Percentiles rank a stretch among this genome's conserved stretches.
Evolutionary conservation across 2,888 invertebrate species (phyloP).

Genomic region (Phytoseiulus persimilis): DNA sequence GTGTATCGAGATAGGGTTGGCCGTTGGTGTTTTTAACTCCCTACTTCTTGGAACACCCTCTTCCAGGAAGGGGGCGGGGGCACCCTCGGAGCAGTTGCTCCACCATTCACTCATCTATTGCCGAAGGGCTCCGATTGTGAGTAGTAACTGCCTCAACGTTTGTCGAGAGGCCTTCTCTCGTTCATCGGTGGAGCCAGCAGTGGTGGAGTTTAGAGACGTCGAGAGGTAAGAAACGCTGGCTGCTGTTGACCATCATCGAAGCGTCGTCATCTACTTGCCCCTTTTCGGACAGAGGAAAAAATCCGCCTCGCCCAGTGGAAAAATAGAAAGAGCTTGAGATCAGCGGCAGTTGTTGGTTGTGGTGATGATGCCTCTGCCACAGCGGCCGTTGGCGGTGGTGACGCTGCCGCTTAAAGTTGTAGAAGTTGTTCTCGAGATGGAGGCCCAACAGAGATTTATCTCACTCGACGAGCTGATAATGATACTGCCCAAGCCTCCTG

Average conservation of each 20-base stretch:
- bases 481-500: not conserved
- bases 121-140: too few relatives aligned
- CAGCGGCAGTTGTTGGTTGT: not conserved
- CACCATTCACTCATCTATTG: too few relatives aligned
- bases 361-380: not conserved
- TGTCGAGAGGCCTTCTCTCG: not conserved
- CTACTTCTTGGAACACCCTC: too few relatives aligned
- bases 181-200: not conserved
- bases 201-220: not conserved
- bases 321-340: not conserved
- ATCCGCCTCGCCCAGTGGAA: not conserved
- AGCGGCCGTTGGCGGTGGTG: not conserved
- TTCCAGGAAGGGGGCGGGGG: too few relatives aligned
- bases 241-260: not conserved
- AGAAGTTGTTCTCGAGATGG: not conserved
- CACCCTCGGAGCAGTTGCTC: too few relatives aligned
- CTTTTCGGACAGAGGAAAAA: not conserved
- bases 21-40: too few relatives aligned
- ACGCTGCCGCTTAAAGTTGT: not conserved
- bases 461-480: conserved; percentile 5
- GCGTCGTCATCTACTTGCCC: not conserved
- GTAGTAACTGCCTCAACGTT: not conserved
- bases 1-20: too few relatives aligned
- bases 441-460: not conserved
- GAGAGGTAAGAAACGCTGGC: not conserved